phyloP scores from a whole-genome alignment of 2,888 invertebrate species.

The Acleris cristana region DNA sequence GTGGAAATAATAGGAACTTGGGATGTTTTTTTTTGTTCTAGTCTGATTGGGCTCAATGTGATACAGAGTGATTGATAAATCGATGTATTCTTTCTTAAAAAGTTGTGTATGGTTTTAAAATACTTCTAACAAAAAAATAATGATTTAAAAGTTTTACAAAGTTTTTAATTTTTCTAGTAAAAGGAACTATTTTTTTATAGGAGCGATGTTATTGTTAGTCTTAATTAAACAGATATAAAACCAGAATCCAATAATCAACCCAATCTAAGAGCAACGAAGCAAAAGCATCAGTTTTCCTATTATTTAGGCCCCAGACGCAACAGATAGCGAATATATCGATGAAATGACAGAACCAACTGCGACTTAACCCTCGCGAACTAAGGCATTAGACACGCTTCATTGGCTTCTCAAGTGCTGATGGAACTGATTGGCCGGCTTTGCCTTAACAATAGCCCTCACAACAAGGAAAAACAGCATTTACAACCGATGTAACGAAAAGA shows the following conservation, averaged over 20 bases:
- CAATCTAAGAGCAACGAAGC: neutral
- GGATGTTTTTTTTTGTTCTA: too few species aligned
- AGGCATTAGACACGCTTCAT: conserved; percentile 76
- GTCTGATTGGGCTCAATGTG: too few species aligned
- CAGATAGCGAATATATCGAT: conserved; percentile 56
- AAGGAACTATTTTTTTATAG: too few species aligned
- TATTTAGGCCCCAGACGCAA: conserved; percentile 42
- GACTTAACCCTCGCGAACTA: conserved; percentile 74
- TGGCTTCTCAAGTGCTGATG: conserved; percentile 78
- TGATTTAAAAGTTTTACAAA: too few species aligned
- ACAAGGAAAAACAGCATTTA: conserved; percentile 18
- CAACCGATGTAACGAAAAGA: conserved; percentile 39
- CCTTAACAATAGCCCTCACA: conserved; percentile 67
- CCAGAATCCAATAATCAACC: too few species aligned
- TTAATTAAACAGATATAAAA: too few species aligned
- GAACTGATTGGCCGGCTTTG: conserved; percentile 79
- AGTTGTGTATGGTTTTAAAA: too few species aligned
- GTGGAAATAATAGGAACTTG: neutral
- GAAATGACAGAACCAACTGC: conserved; percentile 76
- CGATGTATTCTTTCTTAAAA: too few species aligned
- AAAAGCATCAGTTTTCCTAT: conserved; percentile 9
- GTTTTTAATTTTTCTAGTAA: too few species aligned
- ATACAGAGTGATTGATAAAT: too few species aligned
- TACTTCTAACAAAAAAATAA: too few species aligned
- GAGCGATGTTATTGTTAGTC: too few species aligned